Base-by-base conservation (phyloP, 2,888 invertebrate genomes). In the Eupithecia subumbrata region DNA sequence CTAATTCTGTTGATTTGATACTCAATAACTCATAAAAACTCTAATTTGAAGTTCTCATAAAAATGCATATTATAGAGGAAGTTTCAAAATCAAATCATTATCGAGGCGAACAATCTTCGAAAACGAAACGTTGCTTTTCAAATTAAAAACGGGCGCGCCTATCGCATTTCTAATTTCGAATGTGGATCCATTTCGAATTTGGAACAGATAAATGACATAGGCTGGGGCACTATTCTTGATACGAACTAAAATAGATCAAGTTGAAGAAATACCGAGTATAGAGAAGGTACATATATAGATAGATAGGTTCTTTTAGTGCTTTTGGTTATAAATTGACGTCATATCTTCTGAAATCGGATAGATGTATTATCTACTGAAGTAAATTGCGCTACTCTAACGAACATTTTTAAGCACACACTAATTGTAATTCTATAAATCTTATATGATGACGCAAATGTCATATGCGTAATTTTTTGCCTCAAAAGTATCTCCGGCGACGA, bases 401-500 rank as follows among this genome's bases (percentile, higher is more conserved):
- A 18, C 4, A n/a, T 40, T 68, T 43, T 40, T 12, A 43, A 43
- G 16, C 43, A 22, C 9, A 40, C 43, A 67, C 43, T 68, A 22
- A 68, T 43, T 12, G 68, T 68, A 68, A 68, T 43, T 8, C 68
- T 16, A 68, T 68, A 68, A 68, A 68, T 68, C 68, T 68, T 68
- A n/a, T 68, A 70, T 69, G 30, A 73, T 76, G 75, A 78, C 77
- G 78, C 74, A 74, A 78, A 78, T 75, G 37, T 71, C 66, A 56
- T 11, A 14, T 72, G 56, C 67, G 73, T 67, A 30, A 78, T 71
- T 79, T 80, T 80, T 78, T 78, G 74, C 40, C 14, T 56, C 52
- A 74, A 74, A 78, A 81, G 73, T 75, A 78, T 60, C 75, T 69
- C 60, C 18, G 66, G 71, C 89, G 87, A 86, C 88, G 90, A 90